Conservation (phyloP, 1,140 invertebrate species). For the Octopus sinensis region DNA sequence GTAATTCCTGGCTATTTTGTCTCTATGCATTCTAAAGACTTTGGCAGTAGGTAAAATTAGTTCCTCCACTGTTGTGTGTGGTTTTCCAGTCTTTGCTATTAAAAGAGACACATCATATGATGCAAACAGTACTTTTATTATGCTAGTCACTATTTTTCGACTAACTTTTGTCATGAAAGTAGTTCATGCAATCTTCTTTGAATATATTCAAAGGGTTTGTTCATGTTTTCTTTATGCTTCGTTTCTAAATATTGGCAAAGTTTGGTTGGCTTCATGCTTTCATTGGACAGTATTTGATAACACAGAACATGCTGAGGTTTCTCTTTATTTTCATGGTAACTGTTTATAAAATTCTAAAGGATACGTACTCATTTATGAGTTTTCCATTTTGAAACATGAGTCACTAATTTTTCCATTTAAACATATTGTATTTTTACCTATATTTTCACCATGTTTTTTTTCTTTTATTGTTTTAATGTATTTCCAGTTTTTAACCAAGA, state of each 20-base stretch:
- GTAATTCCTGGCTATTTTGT: background rate
- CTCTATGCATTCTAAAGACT: background rate
- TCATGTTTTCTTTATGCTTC: background rate
- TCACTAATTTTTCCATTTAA: too few relatives aligned
- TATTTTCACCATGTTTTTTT: too few relatives aligned
- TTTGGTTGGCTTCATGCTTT: background rate
- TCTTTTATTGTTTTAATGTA: too few relatives aligned
- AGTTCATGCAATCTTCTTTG: background rate
- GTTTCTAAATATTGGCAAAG: constrained; percentile 4
- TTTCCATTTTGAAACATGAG: too few relatives aligned
- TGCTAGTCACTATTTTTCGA: background rate
- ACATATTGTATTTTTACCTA: too few relatives aligned
- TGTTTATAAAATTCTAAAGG: background rate
- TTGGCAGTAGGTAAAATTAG: constrained; percentile 5
- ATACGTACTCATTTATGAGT: background rate
- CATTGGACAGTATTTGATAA: background rate
- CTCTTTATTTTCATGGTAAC: background rate
- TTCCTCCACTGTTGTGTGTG: background rate
- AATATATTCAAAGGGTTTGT: constrained; percentile 2
- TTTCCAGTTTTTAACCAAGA: too few relatives aligned
- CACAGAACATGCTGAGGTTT: background rate
- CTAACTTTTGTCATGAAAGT: background rate
- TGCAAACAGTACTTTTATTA: background rate
- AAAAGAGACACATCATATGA: background rate
- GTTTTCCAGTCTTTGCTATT: constrained; percentile 1